A percentile compares a stretch with the other conserved stretches of the same genome.
Conservation (phyloP, 2,113 vertebrate species). For the Alces alces region DNA sequence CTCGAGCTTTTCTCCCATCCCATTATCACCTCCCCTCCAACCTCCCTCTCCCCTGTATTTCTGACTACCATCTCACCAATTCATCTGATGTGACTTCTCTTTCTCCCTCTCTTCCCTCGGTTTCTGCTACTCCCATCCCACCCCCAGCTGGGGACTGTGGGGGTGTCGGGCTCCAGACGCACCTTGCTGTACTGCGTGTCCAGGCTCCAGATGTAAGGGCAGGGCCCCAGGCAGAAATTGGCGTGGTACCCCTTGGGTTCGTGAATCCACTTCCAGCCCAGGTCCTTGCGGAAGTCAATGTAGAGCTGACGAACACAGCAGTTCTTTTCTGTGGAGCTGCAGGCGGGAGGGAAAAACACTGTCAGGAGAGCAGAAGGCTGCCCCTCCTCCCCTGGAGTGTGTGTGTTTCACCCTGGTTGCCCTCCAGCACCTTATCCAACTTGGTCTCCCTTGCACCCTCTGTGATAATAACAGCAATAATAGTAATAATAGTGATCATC, state of each 20-base stretch:
- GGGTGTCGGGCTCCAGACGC: background rate
- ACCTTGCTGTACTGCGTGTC: conserved; percentile 94
- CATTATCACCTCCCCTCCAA: background rate
- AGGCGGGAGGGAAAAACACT: background rate
- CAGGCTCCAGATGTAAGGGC: conserved; percentile 92
- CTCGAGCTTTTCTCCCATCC: background rate
- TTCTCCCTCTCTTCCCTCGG: background rate
- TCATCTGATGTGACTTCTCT: background rate
- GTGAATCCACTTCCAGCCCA: conserved; percentile 95
- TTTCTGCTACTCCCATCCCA: background rate
- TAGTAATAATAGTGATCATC: background rate
- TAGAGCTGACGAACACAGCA: conserved; percentile 90
- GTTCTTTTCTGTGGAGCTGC: conserved; percentile 78
- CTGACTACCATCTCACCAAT: background rate
- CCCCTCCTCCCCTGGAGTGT: background rate
- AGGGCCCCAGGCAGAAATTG: conserved; percentile 93
- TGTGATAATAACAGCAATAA: background rate
- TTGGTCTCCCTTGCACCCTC: background rate
- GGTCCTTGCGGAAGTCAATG: conserved; percentile 93
- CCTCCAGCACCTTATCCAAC: background rate
- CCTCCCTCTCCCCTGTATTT: background rate
- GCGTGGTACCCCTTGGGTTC: conserved; percentile 90
- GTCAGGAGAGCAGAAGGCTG: background rate
- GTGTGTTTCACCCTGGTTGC: background rate
- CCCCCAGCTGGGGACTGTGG: rapidly evolving